A percentile compares a stretch with the other conserved stretches of the same genome.
These are phyloP conservation scores for Propithecus perrieri DNA, from an alignment of 2,797 vertebrate species.

Conservation along the genomic window DNA sequence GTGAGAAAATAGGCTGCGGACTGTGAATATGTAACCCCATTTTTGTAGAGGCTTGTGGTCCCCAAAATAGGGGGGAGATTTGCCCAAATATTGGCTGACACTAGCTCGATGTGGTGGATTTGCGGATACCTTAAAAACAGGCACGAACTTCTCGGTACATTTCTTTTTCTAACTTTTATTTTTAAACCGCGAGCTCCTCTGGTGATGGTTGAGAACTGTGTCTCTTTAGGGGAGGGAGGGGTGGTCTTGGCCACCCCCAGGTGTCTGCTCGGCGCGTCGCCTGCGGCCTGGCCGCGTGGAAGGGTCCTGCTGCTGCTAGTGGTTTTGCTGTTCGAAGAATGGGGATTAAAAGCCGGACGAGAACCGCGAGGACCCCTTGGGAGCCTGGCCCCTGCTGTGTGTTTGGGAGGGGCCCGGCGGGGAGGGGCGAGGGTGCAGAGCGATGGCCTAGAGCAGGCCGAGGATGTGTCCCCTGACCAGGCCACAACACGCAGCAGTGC, in stretches of 20 bases:
- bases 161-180: background rate
- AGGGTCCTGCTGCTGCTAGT: background rate
- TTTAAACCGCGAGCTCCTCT: background rate
- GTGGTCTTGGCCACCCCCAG: background rate
- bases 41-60: background rate
- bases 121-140: background rate
- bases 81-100: background rate
- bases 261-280: accelerated
- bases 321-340: background rate
- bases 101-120: background rate
- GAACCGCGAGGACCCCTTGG: background rate
- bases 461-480: background rate
- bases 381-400: background rate
- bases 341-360: background rate
- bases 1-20: background rate
- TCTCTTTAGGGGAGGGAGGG: background rate
- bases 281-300: accelerated
- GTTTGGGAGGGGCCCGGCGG: background rate
- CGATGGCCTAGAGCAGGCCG: too few species aligned
- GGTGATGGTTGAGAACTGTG: background rate
- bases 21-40: background rate
- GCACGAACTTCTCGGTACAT: background rate
- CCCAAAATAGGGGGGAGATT: background rate
- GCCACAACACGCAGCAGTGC: background rate
- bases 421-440: background rate